phyloP scores from a whole-genome alignment of 2,797 vertebrate genomes.

The Atherinosoma microstoma region DNA sequence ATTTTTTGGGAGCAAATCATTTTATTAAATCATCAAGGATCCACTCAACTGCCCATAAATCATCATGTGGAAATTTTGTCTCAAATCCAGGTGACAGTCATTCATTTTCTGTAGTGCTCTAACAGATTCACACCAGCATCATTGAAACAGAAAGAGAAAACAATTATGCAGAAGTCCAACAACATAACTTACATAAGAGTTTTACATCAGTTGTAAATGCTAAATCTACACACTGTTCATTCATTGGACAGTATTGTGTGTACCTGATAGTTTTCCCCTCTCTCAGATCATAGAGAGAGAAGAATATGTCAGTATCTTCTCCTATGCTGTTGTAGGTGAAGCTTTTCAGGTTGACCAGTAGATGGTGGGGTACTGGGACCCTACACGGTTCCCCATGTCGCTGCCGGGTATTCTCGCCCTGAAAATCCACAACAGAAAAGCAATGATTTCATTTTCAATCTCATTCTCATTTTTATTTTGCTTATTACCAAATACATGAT shows the following conservation, averaged over 20 bases:
- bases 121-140: background rate
- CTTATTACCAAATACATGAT: too few relatives aligned
- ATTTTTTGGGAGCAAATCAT: too few relatives aligned
- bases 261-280: conserved; percentile 95
- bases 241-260: background rate
- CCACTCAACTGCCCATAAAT: too few relatives aligned
- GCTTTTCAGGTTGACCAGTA: conserved; percentile 94
- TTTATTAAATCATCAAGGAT: too few relatives aligned
- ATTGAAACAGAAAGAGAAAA: background rate
- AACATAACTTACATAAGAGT: background rate
- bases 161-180: background rate
- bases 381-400: conserved; percentile 88
- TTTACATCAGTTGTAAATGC: too few relatives aligned
- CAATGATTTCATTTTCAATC: background rate
- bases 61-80: too few relatives aligned
- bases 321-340: conserved; percentile 96
- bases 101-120: too few relatives aligned
- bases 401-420: conserved; percentile 88
- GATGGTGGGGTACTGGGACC: conserved; percentile 91
- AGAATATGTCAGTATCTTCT: conserved; percentile 94
- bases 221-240: too few relatives aligned
- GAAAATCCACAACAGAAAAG: background rate
- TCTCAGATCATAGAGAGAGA: conserved; percentile 92
- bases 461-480: too few relatives aligned
- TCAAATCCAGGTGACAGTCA: too few relatives aligned